These are phyloP conservation scores for Gonocerus acuteangulatus DNA, from an alignment of 2,888 invertebrate species.

Conservation along the genomic window DNA sequence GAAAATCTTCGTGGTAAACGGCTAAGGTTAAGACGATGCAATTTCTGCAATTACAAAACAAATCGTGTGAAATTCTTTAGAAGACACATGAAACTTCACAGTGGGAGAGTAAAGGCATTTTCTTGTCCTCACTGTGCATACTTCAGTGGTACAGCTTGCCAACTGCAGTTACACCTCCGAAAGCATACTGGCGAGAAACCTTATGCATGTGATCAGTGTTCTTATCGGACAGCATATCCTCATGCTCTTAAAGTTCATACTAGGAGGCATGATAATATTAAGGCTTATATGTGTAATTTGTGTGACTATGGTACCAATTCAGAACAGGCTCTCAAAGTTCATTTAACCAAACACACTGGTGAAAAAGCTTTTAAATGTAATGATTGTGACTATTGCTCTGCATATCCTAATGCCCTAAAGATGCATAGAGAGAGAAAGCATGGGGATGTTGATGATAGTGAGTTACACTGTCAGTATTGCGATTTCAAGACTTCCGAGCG, in stretches of 20 bases:
- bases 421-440: neutral
- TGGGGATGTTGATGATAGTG: neutral
- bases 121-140: neutral
- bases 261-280: neutral
- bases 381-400: neutral
- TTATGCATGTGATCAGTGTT: neutral
- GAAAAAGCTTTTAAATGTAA: neutral
- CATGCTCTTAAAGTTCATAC: neutral
- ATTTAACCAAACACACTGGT: neutral
- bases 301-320: conserved; percentile 1
- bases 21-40: neutral
- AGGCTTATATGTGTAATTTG: neutral
- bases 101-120: neutral
- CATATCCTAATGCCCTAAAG: conserved; percentile 2
- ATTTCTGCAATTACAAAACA: neutral
- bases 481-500: neutral
- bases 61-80: neutral
- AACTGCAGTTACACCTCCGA: neutral
- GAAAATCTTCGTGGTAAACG: neutral
- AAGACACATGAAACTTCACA: neutral
- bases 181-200: neutral
- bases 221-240: neutral
- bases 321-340: neutral
- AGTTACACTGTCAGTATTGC: neutral
- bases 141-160: neutral